phyloP scores from a whole-genome alignment of 2,888 invertebrate species.

The Seira musarum region DNA sequence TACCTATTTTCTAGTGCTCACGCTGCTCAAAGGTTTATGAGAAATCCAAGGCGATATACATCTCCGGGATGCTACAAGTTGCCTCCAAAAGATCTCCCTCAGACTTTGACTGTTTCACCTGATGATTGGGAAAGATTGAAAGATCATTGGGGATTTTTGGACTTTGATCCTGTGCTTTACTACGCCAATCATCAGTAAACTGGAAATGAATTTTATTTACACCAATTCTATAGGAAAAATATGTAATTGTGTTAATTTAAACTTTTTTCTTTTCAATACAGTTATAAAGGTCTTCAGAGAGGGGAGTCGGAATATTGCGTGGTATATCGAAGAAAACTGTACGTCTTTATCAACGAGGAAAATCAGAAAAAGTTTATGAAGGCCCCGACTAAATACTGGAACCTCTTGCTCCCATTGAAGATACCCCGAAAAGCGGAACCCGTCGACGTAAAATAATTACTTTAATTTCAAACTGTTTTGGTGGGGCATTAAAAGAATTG shows the following conservation, averaged over 20 bases:
- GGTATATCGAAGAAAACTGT: slow-evolving; percentile 51
- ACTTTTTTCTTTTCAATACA: slow-evolving; percentile 19
- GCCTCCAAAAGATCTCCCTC: slow-evolving; percentile 56
- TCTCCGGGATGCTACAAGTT: slow-evolving; percentile 41
- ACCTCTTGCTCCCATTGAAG: slow-evolving; percentile 50
- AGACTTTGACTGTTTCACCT: slow-evolving; percentile 30
- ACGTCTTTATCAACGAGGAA: slow-evolving; percentile 50
- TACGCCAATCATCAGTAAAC: slow-evolving; percentile 53
- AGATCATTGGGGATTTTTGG: slow-evolving; percentile 58
- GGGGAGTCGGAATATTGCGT: slow-evolving; percentile 57
- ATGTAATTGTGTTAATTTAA: neutral
- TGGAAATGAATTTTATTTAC: no score
- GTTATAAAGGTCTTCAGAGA: slow-evolving; percentile 60
- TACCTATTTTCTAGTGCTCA: slow-evolving; percentile 50
- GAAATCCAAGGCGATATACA: slow-evolving; percentile 55
- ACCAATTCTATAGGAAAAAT: neutral
- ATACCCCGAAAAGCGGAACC: slow-evolving; percentile 51
- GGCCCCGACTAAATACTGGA: slow-evolving; percentile 55
- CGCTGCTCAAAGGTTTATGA: slow-evolving; percentile 55
- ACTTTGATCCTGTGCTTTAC: slow-evolving; percentile 63
- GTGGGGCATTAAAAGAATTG: no score
- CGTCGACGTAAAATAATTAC: slow-evolving; percentile 43
- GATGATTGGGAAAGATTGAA: slow-evolving; percentile 46
- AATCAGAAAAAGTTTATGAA: slow-evolving; percentile 57
- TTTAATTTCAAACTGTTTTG: no score